Evolutionary conservation across 2,888 invertebrate genomes (phyloP).

Genomic region (Metalampra italica): DNA sequence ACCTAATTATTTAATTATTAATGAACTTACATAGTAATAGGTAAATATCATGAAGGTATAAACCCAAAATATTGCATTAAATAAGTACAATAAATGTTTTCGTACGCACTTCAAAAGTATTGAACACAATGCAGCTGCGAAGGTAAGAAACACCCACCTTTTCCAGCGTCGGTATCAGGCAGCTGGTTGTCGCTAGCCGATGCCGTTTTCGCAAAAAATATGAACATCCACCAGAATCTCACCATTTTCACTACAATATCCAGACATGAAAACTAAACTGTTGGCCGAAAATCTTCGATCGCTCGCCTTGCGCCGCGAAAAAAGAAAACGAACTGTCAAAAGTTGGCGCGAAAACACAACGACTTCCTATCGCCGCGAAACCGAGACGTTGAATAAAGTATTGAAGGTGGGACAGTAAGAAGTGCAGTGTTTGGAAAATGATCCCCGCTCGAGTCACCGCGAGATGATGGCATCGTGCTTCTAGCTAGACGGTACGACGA

Average conservation of each 20-base stretch:
- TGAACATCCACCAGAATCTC: constrained; percentile 75
- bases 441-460: constrained; percentile 54
- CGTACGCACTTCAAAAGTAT: no score
- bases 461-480: constrained; percentile 25
- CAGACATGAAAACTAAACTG: constrained; percentile 52
- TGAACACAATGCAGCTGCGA: neutral
- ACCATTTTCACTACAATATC: constrained; percentile 61
- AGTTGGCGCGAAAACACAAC: constrained; percentile 40
- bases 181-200: constrained; percentile 67
- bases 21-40: no score
- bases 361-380: constrained; percentile 58
- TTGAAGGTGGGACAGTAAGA: constrained; percentile 55
- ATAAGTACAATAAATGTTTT: no score
- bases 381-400: constrained; percentile 59
- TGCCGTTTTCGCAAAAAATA: constrained; percentile 67
- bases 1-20: no score
- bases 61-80: no score
- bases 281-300: constrained; percentile 21
- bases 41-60: no score
- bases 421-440: constrained; percentile 69
- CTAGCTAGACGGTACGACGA: constrained; percentile 20
- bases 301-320: constrained; percentile 18
- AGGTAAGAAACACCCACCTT: constrained; percentile 43
- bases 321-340: constrained; percentile 31
- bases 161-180: constrained; percentile 49